These are phyloP conservation scores for Mimachlamys varia DNA, from an alignment of 2,888 invertebrate genomes.

Conservation along the genomic window DNA sequence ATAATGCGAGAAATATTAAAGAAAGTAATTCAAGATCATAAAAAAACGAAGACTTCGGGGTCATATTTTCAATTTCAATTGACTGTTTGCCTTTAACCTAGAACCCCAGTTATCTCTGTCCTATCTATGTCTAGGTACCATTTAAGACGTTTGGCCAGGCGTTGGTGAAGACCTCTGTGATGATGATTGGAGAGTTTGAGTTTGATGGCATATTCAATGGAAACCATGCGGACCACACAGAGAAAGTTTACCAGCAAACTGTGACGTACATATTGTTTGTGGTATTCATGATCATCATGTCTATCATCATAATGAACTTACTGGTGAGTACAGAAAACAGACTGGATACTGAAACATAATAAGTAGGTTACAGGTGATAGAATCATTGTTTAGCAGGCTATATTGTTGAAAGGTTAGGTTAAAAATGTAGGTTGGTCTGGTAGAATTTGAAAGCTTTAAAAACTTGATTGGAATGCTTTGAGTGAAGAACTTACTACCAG, in stretches of 20 bases:
- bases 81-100: too few relatives aligned
- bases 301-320: slow-evolving; percentile 81
- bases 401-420: not conserved
- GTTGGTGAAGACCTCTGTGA: slow-evolving; percentile 79
- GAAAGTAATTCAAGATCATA: too few relatives aligned
- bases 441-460: not conserved
- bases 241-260: slow-evolving; percentile 64
- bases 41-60: too few relatives aligned
- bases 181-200: slow-evolving; percentile 82
- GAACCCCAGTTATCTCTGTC: too few relatives aligned
- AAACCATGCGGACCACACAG: slow-evolving; percentile 43
- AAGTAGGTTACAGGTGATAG: too few relatives aligned
- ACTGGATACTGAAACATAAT: too few relatives aligned
- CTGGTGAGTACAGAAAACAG: slow-evolving; percentile 80
- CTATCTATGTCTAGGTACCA: slow-evolving; percentile 58
- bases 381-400: too few relatives aligned
- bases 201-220: slow-evolving; percentile 72
- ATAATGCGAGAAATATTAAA: too few relatives aligned
- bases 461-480: not conserved
- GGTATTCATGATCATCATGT: slow-evolving; percentile 78
- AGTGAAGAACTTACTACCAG: not conserved
- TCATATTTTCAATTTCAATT: too few relatives aligned
- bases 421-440: not conserved
- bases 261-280: slow-evolving; percentile 81
- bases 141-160: slow-evolving; percentile 73